Evolutionary conservation across 2,797 vertebrate genomes (phyloP).

Genomic region (Emydoidea blandingii): DNA sequence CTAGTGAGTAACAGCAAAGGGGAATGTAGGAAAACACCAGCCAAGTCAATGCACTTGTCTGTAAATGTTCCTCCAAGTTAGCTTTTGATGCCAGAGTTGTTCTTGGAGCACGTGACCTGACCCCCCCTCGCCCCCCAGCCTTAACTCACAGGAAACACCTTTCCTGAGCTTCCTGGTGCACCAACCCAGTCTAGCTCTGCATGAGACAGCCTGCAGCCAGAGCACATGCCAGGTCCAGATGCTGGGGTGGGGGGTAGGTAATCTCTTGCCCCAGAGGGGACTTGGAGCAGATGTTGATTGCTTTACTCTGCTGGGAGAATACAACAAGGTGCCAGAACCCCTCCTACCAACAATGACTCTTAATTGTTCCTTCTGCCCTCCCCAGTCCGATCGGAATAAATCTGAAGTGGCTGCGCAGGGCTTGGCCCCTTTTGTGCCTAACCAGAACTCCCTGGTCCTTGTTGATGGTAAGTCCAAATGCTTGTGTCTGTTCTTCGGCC

Average conservation of each 20-base stretch:
- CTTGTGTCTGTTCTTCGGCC: accelerated
- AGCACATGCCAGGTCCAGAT: background rate
- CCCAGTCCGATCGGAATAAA: constrained; percentile 45
- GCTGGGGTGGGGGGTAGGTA: background rate
- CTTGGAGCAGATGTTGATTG: background rate
- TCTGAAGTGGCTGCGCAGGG: constrained; percentile 67
- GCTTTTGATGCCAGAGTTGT: background rate
- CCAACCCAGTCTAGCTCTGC: background rate
- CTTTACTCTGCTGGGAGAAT: background rate
- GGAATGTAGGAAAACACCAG: background rate
- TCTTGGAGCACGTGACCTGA: background rate
- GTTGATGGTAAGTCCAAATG: constrained; percentile 70
- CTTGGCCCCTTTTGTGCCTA: constrained; percentile 79
- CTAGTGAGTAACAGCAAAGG: background rate
- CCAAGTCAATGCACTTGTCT: background rate
- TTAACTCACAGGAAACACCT: background rate
- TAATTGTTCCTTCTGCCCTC: background rate
- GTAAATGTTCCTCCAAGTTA: background rate
- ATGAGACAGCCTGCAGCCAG: background rate
- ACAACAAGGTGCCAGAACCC: background rate
- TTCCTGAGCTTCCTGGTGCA: background rate
- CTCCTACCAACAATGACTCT: background rate
- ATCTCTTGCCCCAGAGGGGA: background rate
- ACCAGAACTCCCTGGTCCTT: constrained; percentile 76
- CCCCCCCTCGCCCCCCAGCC: background rate